Percentiles rank a stretch among this genome's conserved stretches.
Evolutionary conservation across 2,888 invertebrate species (phyloP).

Genomic region (Acrobasis consociella): DNA sequence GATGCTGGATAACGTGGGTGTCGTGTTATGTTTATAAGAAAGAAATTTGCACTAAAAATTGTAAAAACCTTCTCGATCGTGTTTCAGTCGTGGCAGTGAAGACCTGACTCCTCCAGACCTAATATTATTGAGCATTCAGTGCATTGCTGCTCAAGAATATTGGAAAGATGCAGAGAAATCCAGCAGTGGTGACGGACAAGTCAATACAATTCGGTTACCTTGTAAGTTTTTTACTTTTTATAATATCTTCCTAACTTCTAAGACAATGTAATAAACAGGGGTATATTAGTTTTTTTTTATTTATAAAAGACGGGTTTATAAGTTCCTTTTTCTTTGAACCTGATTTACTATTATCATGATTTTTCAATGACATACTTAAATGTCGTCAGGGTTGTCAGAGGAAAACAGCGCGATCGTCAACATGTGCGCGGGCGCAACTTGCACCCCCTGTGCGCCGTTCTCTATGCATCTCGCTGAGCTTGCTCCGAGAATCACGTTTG

Average conservation of each 20-base stretch:
- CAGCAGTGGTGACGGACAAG: slow-evolving; percentile 28
- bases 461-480: slow-evolving; percentile 65
- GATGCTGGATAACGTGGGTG: no score
- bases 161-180: slow-evolving; percentile 53
- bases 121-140: slow-evolving; percentile 86
- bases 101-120: slow-evolving; percentile 89
- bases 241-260: no score
- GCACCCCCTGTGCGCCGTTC: slow-evolving; percentile 65
- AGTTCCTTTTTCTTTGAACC: no score
- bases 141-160: slow-evolving; percentile 76
- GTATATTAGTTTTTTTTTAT: no score
- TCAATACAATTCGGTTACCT: slow-evolving; percentile 51
- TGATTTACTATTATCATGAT: no score
- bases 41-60: background rate
- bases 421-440: slow-evolving; percentile 56
- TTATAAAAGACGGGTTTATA: no score
- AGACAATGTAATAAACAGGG: no score
- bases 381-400: slow-evolving; percentile 61
- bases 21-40: background rate
- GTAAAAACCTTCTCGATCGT: background rate
- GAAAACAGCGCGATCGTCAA: slow-evolving; percentile 73
- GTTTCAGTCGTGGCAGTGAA: slow-evolving; percentile 86
- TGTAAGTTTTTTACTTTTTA: slow-evolving; percentile 50
- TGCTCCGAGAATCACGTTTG: slow-evolving; percentile 63
- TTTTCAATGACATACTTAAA: no score